Evolutionary conservation across 2,797 vertebrate genomes (phyloP), one percentile per base, ranked within the genome.

Genomic region (Microctenopoma lineatum): DNA sequence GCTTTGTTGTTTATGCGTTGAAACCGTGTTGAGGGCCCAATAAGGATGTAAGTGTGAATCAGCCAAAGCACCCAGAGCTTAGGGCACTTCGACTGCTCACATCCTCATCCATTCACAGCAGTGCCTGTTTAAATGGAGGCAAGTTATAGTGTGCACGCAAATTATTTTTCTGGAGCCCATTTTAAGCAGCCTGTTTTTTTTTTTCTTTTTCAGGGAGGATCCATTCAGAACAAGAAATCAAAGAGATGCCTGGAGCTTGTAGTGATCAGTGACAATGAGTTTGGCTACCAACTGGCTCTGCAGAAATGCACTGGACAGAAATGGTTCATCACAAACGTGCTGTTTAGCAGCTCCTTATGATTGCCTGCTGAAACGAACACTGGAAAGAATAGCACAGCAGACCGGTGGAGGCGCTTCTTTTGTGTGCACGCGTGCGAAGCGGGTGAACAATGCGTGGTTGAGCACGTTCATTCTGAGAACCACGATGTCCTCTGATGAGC

Each of bases 221-320:
- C 96, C 84, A 97, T 99, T 91, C 97, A 98, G 93, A 99, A 99
- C 93, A 96, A 92, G 89, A 98, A 98, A 93, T 98, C 98, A 84
- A 98, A 96, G 92, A 93, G 97, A 86, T 99, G 98, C 83, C 93
- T 99, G 59, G 98, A 99, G 91, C 90, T 99, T 13, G 94, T 96
- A 87, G 95, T 94, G 66, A 97, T 92, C 92, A 96, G 72, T 0
- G 96, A 97, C 75, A 95, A 92, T 46, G 97, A 98, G 81, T 98
- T 98, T 27, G 97, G 97, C 46, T 98, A 95, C 91, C 96, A 98
- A 47, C 95, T 98, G 72, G 93, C 95, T 74, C 94, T 99, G 71
- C 97, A 98, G 92, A 96, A 96, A 89, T 99, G 98, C 93, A 95
- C 94, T 0, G 97, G 96, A 81, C 98, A 99, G 79, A 97, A 93